phyloP scores from a whole-genome alignment of 2,888 invertebrate genomes.

The Tiphia femorata region DNA sequence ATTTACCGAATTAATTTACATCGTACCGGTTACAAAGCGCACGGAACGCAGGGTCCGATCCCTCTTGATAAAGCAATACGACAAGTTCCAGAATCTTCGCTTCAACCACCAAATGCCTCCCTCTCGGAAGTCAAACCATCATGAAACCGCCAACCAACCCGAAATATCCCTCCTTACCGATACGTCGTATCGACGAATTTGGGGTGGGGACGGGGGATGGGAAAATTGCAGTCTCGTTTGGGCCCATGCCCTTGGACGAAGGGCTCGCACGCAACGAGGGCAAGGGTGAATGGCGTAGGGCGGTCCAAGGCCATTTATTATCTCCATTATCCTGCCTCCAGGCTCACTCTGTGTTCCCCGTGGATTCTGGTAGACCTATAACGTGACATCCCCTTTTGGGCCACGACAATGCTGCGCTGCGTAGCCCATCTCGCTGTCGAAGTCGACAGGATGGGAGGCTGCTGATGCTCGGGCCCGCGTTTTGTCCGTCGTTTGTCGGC shows the following conservation, averaged over 20 bases:
- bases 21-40: too few relatives aligned
- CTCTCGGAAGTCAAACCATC: too few relatives aligned
- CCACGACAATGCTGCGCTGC: conserved; percentile 30
- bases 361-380: conserved; percentile 34
- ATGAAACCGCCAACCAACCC: too few relatives aligned
- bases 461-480: conserved; percentile 32
- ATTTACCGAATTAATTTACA: too few relatives aligned
- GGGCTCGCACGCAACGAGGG: conserved; percentile 17
- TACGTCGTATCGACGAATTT: too few relatives aligned
- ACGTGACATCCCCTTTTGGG: conserved; percentile 33
- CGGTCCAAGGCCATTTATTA: conserved; percentile 52
- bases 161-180: too few relatives aligned
- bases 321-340: conserved; percentile 53
- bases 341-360: conserved; percentile 35
- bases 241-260: conserved; percentile 25
- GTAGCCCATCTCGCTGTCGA: conserved; percentile 31
- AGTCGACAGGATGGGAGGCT: conserved; percentile 37
- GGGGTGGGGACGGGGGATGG: conserved; percentile 11
- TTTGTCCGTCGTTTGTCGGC: conserved; percentile 29
- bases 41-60: too few relatives aligned
- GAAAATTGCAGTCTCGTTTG: conserved; percentile 27
- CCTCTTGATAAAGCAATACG: too few relatives aligned
- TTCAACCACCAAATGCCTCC: too few relatives aligned
- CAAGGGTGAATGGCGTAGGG: conserved; percentile 44
- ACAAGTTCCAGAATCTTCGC: too few relatives aligned